These are phyloP conservation scores for Holcopasites calliopsidis DNA, from an alignment of 1,140 invertebrate genomes.

Conservation along the genomic window DNA sequence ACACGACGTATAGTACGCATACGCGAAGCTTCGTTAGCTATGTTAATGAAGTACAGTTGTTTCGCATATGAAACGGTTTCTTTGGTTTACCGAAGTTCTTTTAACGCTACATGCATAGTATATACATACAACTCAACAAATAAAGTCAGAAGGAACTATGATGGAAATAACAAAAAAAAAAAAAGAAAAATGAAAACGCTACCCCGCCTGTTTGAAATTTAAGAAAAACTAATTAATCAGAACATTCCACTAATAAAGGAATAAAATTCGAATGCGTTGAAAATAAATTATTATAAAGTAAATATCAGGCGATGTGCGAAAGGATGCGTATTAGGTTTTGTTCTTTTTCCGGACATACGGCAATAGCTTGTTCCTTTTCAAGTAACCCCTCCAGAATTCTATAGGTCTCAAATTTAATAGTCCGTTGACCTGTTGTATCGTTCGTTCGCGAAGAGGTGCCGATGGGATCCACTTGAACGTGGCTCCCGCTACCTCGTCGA, in stretches of 20 bases:
- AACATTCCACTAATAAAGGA: no score
- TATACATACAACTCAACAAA: not conserved
- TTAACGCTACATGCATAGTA: not conserved
- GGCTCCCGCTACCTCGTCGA: slow-evolving; percentile 49
- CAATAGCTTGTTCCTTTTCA: not conserved
- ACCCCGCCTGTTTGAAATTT: no score
- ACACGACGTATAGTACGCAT: not conserved
- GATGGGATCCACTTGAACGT: slow-evolving; percentile 69
- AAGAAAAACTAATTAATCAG: no score
- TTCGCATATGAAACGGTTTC: not conserved
- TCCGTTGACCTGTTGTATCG: slow-evolving; percentile 56
- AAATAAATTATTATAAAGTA: not conserved
- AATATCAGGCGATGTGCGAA: slow-evolving; percentile 10
- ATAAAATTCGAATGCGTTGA: no score
- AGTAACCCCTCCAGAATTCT: slow-evolving; percentile 54
- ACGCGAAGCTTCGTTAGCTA: not conserved
- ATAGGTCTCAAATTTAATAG: slow-evolving; percentile 48
- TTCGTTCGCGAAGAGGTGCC: slow-evolving; percentile 46
- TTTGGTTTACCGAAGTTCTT: slow-evolving; percentile 14
- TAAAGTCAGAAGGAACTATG: no score
- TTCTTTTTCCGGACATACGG: not conserved
- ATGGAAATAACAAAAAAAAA: not conserved
- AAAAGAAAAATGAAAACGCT: no score
- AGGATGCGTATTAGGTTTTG: not conserved
- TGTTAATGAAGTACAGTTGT: not conserved